Percentiles rank a stretch among this genome's conserved stretches.
Evolutionary conservation across 2,888 invertebrate genomes (phyloP).

Genomic region (Cetonia aurata): DNA sequence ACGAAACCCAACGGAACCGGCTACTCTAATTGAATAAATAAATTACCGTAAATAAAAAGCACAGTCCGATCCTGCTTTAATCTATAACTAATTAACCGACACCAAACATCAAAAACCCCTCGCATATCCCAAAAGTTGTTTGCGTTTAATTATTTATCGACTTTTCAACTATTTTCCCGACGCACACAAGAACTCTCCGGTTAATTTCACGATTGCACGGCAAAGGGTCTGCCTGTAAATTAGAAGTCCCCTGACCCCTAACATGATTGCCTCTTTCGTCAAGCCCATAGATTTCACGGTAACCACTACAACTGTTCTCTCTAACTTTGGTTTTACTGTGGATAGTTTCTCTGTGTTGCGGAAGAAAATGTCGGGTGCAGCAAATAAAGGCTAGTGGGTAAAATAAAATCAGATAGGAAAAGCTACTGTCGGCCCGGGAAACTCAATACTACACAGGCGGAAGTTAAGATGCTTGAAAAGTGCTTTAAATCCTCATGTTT

Average conservation of each 20-base stretch:
- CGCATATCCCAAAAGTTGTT: slow-evolving; percentile 21
- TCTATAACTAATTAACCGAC: slow-evolving; percentile 35
- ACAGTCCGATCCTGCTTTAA: not conserved
- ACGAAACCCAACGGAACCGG: no score
- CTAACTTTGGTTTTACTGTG: slow-evolving; percentile 26
- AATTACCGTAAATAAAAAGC: slow-evolving; percentile 21
- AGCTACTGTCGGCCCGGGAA: not conserved
- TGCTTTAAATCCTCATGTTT: not conserved
- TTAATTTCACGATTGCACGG: slow-evolving; percentile 38
- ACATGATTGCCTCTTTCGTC: slow-evolving; percentile 41
- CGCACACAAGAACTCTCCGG: slow-evolving; percentile 21
- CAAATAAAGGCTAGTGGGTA: slow-evolving; percentile 17
- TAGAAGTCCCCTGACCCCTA: slow-evolving; percentile 37
- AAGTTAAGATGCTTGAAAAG: slow-evolving; percentile 1
- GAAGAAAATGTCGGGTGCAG: slow-evolving; percentile 25
- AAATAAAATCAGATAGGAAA: slow-evolving; percentile 24
- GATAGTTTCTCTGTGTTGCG: not conserved
- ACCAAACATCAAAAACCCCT: slow-evolving; percentile 35
- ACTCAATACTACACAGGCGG: slow-evolving; percentile 2
- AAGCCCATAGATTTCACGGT: slow-evolving; percentile 31
- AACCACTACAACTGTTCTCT: slow-evolving; percentile 35
- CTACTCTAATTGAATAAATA: slow-evolving; percentile 17
- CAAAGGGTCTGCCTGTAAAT: slow-evolving; percentile 35
- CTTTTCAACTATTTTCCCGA: slow-evolving; percentile 36
- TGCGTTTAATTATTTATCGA: slow-evolving; percentile 39